Base-by-base conservation (phyloP, 2,888 invertebrate species). In the Ellobium chinense region DNA sequence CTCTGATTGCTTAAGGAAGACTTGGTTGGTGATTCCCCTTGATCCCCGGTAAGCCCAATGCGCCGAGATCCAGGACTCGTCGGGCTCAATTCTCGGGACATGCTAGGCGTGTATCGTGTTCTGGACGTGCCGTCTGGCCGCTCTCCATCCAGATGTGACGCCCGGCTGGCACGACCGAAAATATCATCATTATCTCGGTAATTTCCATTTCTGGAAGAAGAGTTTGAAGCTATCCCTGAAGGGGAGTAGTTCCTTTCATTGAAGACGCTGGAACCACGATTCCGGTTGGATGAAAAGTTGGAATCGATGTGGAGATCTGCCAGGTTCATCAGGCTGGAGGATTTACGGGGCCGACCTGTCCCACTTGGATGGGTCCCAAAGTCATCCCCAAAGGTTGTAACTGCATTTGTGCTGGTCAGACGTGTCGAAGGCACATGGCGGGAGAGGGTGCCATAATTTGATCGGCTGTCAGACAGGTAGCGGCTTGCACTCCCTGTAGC, bases 1-100 rank as follows among this genome's bases (percentile, higher is more conserved):
- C 86, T 87, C 68, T 86, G 87, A 60, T 80, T 80, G 58, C 86
- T 69, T 34, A 86, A 85, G 74, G 86, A 65, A 70, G 86, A 83
- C 75, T 87, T 86, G 2, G 85, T 73, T 14, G 72, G 73, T 21
- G 78, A 70, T n/a, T 68, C 79, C 21, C 73, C 82, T 4, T 29
- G 29, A 12, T 27, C 68, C 0, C 31, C 72, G 34, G 70, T 29
- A 18, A 72, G 37, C 56, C 78, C 34, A 4, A 21, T 27, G 18
- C 62, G 56, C n/a, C 70, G 24, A 5, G 74, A 73, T 7, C 74
- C 72, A 36, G 62, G 73, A 24, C 70, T 78, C 21, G 77, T 80
- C 29, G 83, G 83, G 31, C 82, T 82, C 29, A 80, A 27, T 29
- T 83, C 83, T 60, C 81, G 56, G 1, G 83, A 81, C 31, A 81